phyloP scores from a whole-genome alignment of 92 coral and sea anemone genomes.

The Parazoanthus atlanticus region DNA sequence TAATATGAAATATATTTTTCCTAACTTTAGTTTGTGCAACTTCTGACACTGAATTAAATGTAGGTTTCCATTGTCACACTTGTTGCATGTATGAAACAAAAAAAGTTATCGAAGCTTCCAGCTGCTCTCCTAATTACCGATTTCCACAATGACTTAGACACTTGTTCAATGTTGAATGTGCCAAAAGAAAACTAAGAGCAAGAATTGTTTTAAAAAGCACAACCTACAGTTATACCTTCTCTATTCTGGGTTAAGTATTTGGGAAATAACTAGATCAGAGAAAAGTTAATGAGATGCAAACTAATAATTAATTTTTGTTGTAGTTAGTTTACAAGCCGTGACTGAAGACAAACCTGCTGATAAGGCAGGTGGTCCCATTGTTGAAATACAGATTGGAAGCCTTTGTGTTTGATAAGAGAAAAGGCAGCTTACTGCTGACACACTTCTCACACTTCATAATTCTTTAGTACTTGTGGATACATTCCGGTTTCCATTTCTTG shows the following conservation, averaged over 20 bases:
- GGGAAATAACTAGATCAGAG: neutral
- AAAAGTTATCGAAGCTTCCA: neutral
- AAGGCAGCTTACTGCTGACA: slow-evolving; percentile 10
- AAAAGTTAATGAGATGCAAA: neutral
- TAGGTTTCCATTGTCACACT: neutral
- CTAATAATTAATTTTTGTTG: neutral
- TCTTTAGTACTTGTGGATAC: neutral
- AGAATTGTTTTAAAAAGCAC: neutral
- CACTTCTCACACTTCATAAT: neutral
- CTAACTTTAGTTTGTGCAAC: neutral
- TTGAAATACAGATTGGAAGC: slow-evolving; percentile 5
- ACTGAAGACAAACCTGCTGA: slow-evolving; percentile 8
- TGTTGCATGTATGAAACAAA: neutral
- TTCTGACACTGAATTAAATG: neutral
- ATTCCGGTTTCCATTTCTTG: neutral
- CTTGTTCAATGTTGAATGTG: neutral
- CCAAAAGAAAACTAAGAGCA: neutral
- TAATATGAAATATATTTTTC: too few species aligned
- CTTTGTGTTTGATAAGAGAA: slow-evolving; percentile 10
- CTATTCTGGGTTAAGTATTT: neutral
- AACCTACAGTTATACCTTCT: too few species aligned
- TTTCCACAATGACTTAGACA: neutral
- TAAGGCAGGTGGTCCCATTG: slow-evolving; percentile 24
- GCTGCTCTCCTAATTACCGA: neutral
- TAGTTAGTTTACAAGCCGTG: slow-evolving; percentile 39